Percentiles rank a stretch among this genome's conserved stretches.
These are phyloP conservation scores for Pogonophryne albipinna DNA, from an alignment of 2,797 vertebrate genomes.

Conservation along the genomic window DNA sequence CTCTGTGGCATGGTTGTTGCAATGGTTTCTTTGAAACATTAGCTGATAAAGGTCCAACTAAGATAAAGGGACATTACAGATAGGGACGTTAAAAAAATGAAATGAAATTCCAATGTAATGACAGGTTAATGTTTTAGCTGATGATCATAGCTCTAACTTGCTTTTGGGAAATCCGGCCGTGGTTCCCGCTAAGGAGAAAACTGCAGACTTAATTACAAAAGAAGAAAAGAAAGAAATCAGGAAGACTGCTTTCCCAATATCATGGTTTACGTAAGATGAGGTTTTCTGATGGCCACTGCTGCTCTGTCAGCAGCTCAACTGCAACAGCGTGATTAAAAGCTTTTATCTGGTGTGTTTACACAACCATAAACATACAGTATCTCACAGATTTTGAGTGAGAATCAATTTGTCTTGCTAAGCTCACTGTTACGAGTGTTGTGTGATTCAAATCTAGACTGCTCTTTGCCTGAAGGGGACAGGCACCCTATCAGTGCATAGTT, in stretches of 20 bases:
- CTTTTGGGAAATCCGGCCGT: background rate
- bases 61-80: too few relatives aligned
- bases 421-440: conserved; percentile 44
- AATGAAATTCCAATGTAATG: too few relatives aligned
- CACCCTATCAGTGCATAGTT: conserved; percentile 71
- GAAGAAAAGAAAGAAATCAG: background rate
- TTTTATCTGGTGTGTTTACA: conserved; percentile 56
- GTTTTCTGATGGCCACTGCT: conserved; percentile 32
- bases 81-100: too few relatives aligned
- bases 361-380: conserved; percentile 57
- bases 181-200: background rate
- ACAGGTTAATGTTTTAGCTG: too few relatives aligned
- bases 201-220: background rate
- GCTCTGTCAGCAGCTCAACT: conserved; percentile 37
- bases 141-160: background rate
- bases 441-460: conserved; percentile 60
- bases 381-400: conserved; percentile 38
- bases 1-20: too few relatives aligned
- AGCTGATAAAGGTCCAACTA: too few relatives aligned
- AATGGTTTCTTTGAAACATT: too few relatives aligned
- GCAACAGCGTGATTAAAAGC: conserved; percentile 34
- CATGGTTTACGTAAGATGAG: background rate
- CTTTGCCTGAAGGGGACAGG: conserved; percentile 69
- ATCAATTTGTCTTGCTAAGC: conserved; percentile 66
- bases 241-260: conserved; percentile 11